Evolutionary conservation across 2,888 invertebrate genomes (phyloP), one percentile per base, ranked within the genome.

Genomic region (Argynnis bischoffii): DNA sequence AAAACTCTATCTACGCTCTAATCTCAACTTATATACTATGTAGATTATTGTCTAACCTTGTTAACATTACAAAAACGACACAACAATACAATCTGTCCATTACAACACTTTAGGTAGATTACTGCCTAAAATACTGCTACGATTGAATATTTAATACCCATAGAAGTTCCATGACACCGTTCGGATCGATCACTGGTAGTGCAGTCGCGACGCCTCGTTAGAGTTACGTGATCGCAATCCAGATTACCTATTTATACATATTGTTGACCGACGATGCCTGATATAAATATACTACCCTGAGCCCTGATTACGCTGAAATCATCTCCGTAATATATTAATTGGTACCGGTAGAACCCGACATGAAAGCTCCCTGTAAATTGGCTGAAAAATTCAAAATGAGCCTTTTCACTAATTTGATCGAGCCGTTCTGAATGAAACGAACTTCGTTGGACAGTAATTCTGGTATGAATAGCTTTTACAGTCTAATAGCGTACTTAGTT

Each of bases 161-260:
- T 64, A 67, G 64, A 66, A 63, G 71, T 74, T 84, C 82, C 82
- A 81, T 81, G 84, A 85, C 80, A 80, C 77, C 76, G 76, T 76
- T 74, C 73, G 77, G 77, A 88, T 89, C 87, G 87, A 89, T 89
- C 83, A 78, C 73, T 67, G 77, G 73, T 67, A 77, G 76, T 81
- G 80, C 83, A 85, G 87, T 84, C 86, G 86, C 87, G 88, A 85
- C 87, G 88, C 77, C 88, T 91, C 91, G 90, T 91, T 90, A 89
- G 79, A 79, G 82, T 81, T 84, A 90, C 91, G 91, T 92, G 91
- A 89, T 89, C 88, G 86, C 88, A 88, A 89, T 91, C 81, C 82
- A 81, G 82, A 92, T 89, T 85, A 86, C 89, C 89, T 90, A 87
- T 90, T 91, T 91, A 90, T 88, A 86, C 84, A 87, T 88, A 89